Conservation (phyloP, 2,113 vertebrate genomes). For the Phyllostomus hastatus region DNA sequence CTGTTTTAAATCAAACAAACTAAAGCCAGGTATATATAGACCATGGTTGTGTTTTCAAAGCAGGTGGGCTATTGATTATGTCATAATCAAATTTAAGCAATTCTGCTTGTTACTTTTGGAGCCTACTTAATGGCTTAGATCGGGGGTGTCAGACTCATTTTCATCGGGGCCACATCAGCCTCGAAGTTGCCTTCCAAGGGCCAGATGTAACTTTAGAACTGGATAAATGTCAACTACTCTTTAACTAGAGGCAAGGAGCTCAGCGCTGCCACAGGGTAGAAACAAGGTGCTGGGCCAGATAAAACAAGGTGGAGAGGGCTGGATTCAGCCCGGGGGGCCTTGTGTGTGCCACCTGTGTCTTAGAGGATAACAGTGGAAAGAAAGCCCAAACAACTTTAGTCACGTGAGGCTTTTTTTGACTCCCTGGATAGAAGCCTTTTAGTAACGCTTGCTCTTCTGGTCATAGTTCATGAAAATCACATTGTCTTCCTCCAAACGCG, state of each 20-base stretch:
- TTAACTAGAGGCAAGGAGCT: no score
- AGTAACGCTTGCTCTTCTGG: neutral
- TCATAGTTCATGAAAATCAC: neutral
- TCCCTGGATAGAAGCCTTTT: neutral
- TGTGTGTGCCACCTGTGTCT: neutral
- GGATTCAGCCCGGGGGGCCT: fast-evolving
- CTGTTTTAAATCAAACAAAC: constrained; percentile 7
- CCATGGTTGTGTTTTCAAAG: neutral
- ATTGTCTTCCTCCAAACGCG: neutral
- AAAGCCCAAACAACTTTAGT: neutral
- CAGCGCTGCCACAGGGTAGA: no score
- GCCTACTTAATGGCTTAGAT: neutral
- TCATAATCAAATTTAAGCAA: neutral
- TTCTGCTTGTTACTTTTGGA: neutral
- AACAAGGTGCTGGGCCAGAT: no score
- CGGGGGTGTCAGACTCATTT: no score
- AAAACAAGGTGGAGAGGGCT: no score
- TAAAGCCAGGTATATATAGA: neutral
- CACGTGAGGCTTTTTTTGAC: neutral
- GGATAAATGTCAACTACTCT: no score
- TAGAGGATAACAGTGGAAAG: neutral
- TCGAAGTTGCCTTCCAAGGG: no score
- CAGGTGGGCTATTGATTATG: neutral
- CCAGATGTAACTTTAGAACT: no score
- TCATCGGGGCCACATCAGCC: no score